Evolutionary conservation across 1,140 invertebrate species (phyloP).

Genomic region (Pachyrhynchus sulphureomaculatus): DNA sequence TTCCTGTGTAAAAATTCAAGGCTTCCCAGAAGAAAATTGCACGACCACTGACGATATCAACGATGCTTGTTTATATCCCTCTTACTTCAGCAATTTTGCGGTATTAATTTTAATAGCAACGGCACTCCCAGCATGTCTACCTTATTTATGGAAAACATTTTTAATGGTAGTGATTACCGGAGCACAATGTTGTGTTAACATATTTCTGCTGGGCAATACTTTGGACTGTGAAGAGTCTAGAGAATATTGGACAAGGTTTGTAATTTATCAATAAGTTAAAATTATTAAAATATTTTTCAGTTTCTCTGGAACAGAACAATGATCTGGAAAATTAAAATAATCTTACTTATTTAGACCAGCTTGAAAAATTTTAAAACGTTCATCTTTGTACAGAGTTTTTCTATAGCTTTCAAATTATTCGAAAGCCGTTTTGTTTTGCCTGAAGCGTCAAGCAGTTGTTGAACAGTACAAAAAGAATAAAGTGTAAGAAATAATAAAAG

Average conservation of each 20-base stretch:
- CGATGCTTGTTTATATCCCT: conserved; percentile 64
- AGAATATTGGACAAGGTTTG: conserved; percentile 49
- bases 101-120: conserved; percentile 70
- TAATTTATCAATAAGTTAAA: too few relatives aligned
- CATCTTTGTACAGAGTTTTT: too few relatives aligned
- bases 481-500: too few relatives aligned
- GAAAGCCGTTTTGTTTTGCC: too few relatives aligned
- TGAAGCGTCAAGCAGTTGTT: too few relatives aligned
- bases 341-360: too few relatives aligned
- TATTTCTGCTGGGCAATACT: conserved; percentile 57
- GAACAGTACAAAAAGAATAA: too few relatives aligned
- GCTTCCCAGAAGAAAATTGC: conserved; percentile 39
- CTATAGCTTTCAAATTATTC: too few relatives aligned
- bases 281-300: too few relatives aligned
- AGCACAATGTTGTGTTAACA: conserved; percentile 65
- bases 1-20: conserved; percentile 37
- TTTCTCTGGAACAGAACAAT: too few relatives aligned
- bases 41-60: conserved; percentile 22
- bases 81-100: conserved; percentile 71
- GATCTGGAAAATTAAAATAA: too few relatives aligned
- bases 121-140: conserved; percentile 71
- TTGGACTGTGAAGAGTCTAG: conserved; percentile 54
- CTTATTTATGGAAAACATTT: conserved; percentile 68
- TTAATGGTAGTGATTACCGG: conserved; percentile 62
- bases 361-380: too few relatives aligned